Percentiles rank a stretch among this genome's conserved stretches.
phyloP scores from a whole-genome alignment of 2,888 invertebrate genomes.

The Amiota minor region DNA sequence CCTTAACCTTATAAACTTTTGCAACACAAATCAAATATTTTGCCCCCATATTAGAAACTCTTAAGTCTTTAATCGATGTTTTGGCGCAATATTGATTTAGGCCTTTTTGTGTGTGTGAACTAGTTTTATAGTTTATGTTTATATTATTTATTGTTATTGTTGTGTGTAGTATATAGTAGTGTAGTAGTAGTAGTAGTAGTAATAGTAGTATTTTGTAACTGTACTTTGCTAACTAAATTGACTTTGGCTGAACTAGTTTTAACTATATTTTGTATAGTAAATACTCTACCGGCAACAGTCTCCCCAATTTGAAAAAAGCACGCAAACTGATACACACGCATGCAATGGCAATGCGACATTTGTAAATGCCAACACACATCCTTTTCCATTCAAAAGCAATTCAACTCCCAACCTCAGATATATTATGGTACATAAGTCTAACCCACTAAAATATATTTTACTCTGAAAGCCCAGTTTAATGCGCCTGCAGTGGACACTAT shows the following conservation, averaged over 20 bases:
- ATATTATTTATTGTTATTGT: background rate
- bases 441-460: background rate
- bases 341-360: background rate
- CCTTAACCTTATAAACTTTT: too few relatives aligned
- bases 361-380: background rate
- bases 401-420: background rate
- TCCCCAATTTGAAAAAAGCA: constrained; percentile 17
- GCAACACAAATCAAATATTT: too few relatives aligned
- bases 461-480: too few relatives aligned
- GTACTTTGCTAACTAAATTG: background rate
- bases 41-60: too few relatives aligned
- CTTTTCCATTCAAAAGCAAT: background rate
- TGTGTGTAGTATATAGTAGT: background rate
- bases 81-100: too few relatives aligned
- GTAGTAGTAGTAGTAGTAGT: background rate
- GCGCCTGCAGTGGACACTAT: too few relatives aligned
- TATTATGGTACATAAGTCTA: background rate
- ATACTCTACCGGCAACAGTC: constrained; percentile 7
- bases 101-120: too few relatives aligned
- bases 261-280: background rate
- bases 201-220: background rate
- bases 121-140: too few relatives aligned
- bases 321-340: constrained; percentile 4
- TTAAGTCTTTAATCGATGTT: too few relatives aligned
- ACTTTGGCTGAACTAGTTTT: background rate